Evolutionary conservation across 2,888 invertebrate species (phyloP).

Genomic region (Epistrophe eligans): DNA sequence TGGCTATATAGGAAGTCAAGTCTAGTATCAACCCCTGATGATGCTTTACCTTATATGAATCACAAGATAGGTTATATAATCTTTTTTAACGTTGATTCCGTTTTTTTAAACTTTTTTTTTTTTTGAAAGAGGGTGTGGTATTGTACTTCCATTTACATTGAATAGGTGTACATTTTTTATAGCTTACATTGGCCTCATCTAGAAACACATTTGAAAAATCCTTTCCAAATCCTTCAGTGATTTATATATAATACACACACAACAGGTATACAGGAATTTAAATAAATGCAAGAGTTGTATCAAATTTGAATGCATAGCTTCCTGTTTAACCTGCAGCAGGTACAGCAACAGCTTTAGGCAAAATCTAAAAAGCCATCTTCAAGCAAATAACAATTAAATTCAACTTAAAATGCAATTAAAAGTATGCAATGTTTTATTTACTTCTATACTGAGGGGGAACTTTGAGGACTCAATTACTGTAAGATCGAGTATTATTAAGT

Average conservation of each 20-base stretch:
- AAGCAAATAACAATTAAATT: slow-evolving; percentile 62
- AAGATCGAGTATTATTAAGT: slow-evolving; percentile 53
- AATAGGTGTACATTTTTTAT: slow-evolving; percentile 70
- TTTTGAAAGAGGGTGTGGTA: slow-evolving; percentile 14
- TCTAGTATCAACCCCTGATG: slow-evolving; percentile 10
- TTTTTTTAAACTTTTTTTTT: slow-evolving; percentile 40
- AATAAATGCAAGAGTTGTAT: slow-evolving; percentile 26
- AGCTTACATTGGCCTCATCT: slow-evolving; percentile 43
- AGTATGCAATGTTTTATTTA: slow-evolving; percentile 36
- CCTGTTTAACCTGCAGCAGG: background rate
- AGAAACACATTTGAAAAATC: slow-evolving; percentile 61
- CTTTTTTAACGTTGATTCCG: slow-evolving; percentile 43
- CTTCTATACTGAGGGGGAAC: background rate
- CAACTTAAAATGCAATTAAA: slow-evolving; percentile 65
- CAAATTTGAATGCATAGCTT: slow-evolving; percentile 26
- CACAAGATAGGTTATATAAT: slow-evolving; percentile 27
- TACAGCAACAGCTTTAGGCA: slow-evolving; percentile 22
- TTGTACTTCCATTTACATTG: slow-evolving; percentile 34
- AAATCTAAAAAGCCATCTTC: slow-evolving; percentile 28
- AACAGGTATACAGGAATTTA: slow-evolving; percentile 25
- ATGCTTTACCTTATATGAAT: slow-evolving; percentile 22
- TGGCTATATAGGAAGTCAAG: background rate
- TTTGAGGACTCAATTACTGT: slow-evolving; percentile 44
- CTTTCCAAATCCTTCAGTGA: slow-evolving; percentile 61
- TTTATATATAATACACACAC: slow-evolving; percentile 27